These are phyloP conservation scores for Rousettus leschenaultii DNA, from an alignment of 2,113 vertebrate genomes.

Conservation along the genomic window DNA sequence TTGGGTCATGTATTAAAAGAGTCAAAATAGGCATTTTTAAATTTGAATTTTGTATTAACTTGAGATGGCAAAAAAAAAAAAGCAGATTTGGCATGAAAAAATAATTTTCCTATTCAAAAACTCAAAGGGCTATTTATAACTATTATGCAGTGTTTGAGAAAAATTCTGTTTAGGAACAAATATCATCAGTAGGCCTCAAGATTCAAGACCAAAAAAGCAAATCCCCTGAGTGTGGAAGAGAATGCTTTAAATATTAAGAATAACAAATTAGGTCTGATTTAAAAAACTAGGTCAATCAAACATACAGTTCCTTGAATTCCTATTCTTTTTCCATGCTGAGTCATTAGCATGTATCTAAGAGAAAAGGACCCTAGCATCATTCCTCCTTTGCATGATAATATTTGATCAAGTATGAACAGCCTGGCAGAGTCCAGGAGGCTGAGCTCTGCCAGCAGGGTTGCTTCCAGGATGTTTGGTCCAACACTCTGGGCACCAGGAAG, in stretches of 20 bases:
- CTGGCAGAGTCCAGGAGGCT: background rate
- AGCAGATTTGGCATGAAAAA: background rate
- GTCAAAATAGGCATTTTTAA: background rate
- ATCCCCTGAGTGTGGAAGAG: background rate
- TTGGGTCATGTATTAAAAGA: background rate
- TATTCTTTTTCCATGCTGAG: slow-evolving; percentile 21
- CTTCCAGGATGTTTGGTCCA: background rate
- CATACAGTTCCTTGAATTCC: background rate
- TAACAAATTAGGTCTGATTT: background rate
- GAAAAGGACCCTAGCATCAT: slow-evolving; percentile 16
- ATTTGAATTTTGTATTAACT: background rate
- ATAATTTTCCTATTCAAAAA: background rate
- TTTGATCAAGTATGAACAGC: slow-evolving; percentile 60
- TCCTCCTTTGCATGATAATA: slow-evolving; percentile 52
- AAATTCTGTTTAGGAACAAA: slow-evolving; percentile 39
- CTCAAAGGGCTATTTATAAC: background rate
- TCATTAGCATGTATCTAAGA: slow-evolving; percentile 50
- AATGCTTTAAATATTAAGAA: background rate
- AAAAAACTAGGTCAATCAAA: slow-evolving; percentile 33
- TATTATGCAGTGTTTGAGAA: background rate
- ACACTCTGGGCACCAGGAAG: background rate
- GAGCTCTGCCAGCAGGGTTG: slow-evolving; percentile 17
- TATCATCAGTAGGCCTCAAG: slow-evolving; percentile 16
- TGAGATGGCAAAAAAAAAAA: background rate
- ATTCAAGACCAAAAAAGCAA: slow-evolving; percentile 48